phyloP scores from a whole-genome alignment of 2,888 invertebrate species.

The Leucania comma region DNA sequence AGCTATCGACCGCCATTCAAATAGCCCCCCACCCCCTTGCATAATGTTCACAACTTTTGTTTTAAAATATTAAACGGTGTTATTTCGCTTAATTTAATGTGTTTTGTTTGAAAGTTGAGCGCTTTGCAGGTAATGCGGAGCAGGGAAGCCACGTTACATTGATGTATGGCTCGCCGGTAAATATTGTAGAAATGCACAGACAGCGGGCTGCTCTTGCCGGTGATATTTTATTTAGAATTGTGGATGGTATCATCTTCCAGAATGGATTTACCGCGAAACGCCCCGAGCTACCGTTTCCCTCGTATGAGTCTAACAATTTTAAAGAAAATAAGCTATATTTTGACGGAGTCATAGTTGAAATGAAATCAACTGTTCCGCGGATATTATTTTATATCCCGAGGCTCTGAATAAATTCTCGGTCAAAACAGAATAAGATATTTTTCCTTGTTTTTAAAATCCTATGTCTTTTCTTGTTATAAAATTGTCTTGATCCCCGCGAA shows the following conservation, averaged over 20 bases:
- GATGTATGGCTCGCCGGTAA: constrained; percentile 60
- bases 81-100: constrained; percentile 60
- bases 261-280: constrained; percentile 64
- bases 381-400: constrained; percentile 45
- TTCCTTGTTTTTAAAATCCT: constrained; percentile 28
- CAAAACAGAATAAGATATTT: constrained; percentile 14
- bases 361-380: constrained; percentile 48
- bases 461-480: constrained; percentile 35
- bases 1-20: constrained; percentile 47
- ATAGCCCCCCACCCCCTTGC: constrained; percentile 22
- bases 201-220: constrained; percentile 49
- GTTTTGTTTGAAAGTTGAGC: constrained; percentile 55
- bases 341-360: constrained; percentile 48
- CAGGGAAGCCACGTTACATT: constrained; percentile 39
- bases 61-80: constrained; percentile 56
- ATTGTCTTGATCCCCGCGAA: constrained; percentile 19
- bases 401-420: constrained; percentile 25
- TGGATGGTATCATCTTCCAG: constrained; percentile 57
- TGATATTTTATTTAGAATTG: constrained; percentile 74
- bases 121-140: constrained; percentile 49
- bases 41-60: constrained; percentile 42
- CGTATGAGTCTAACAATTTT: constrained; percentile 59
- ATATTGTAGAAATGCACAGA: constrained; percentile 59
- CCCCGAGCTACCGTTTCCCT: constrained; percentile 53
- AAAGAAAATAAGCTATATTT: constrained; percentile 61